Conservation (phyloP, 2,888 invertebrate genomes). For the Frankliniella fusca region DNA sequence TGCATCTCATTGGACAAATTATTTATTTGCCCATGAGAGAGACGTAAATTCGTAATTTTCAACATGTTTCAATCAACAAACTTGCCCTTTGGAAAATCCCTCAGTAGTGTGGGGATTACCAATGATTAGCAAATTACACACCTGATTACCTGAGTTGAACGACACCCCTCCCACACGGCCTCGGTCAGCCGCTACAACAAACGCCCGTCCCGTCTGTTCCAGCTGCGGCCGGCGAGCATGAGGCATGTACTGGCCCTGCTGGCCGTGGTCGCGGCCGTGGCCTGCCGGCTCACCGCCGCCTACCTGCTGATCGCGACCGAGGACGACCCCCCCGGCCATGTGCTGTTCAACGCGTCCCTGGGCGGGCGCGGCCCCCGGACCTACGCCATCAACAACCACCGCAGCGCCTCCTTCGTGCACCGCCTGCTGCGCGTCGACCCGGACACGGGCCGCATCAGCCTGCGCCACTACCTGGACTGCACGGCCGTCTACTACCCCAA, state of each 20-base stretch:
- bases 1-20: too few relatives aligned
- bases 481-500: slow-evolving; percentile 79
- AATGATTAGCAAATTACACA: too few relatives aligned
- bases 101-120: too few relatives aligned
- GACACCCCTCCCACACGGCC: neutral
- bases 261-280: neutral
- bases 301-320: slow-evolving; percentile 33
- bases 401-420: slow-evolving; percentile 77
- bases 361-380: slow-evolving; percentile 48
- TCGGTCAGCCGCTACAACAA: neutral
- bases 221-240: neutral
- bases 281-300: slow-evolving; percentile 36
- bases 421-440: slow-evolving; percentile 71
- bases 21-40: too few relatives aligned
- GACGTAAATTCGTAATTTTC: too few relatives aligned
- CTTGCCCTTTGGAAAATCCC: too few relatives aligned
- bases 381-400: slow-evolving; percentile 73
- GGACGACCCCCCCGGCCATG: slow-evolving; percentile 37
- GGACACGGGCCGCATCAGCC: slow-evolving; percentile 68
- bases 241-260: neutral
- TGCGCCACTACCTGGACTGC: slow-evolving; percentile 68
- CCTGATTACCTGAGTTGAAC: too few relatives aligned
- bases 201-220: neutral
- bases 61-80: too few relatives aligned
- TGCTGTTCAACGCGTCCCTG: slow-evolving; percentile 38